Evolutionary conservation across 2,888 invertebrate genomes (phyloP), one percentile per base, ranked within the genome.

Genomic region (Andrena fulva): DNA sequence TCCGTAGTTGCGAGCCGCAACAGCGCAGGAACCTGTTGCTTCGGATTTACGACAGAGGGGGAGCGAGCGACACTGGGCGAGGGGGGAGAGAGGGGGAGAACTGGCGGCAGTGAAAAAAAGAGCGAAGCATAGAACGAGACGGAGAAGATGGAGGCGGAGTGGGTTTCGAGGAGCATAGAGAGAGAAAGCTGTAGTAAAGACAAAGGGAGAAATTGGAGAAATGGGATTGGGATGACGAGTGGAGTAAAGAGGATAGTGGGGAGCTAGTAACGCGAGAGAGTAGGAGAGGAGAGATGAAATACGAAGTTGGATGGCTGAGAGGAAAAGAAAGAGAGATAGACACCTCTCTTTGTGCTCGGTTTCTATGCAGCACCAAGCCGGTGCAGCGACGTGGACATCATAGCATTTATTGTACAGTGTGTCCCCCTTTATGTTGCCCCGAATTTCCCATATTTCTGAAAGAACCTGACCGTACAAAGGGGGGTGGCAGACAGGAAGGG

Each of bases 11-110:
- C 82, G 60, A 82, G 80, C 88, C 82, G 70, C 79, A 83, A 82
- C 63, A 62, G 84, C 78, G 89, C 86, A 89, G 88, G 92, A 91
- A 92, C 92, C 92, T 92, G 92, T 92, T 92, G 92, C 92, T 89
- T 87, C 85, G 82, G 81, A 82, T 86, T 86, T 86, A 80, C 72
- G 71, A 42, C 16, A 70, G 73, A 69, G 42, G 71, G 80, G 72
- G 62, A 31, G 68, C 29, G 66, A 1, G 12, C 8, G 27, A n/a
- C 48, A 16, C 50, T 20, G 20, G 20, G 20, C 20, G 20, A 20
- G 20, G 64, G 6, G 33, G 0, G 20, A n/a, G n/a, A 67, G 42
- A 7, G 64, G 50, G 77, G 73, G 62, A 75, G 54, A 50, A 60
- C 59, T 56, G 63, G 35, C 12, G 20, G 10, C 59, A 35, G 52